phyloP scores from a whole-genome alignment of 2,797 vertebrate species.

The Sphenodon punctatus region DNA sequence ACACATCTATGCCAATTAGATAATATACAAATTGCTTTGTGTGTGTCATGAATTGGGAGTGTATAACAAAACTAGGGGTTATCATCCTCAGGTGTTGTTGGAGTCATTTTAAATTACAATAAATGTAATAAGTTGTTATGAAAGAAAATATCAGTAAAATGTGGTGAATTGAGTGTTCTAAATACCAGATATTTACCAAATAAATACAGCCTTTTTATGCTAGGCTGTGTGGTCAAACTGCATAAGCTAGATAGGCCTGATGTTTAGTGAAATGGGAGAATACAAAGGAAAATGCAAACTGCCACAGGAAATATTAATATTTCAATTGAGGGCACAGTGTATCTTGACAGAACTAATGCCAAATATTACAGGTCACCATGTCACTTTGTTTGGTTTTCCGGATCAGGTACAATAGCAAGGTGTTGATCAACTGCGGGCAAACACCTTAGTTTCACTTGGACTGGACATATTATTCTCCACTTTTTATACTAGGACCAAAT shows the following conservation, averaged over 20 bases:
- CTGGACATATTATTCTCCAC: background rate
- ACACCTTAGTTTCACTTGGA: constrained; percentile 18
- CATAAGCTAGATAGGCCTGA: background rate
- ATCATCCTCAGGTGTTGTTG: constrained; percentile 2
- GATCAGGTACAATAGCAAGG: background rate
- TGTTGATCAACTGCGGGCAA: background rate
- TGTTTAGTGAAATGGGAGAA: background rate
- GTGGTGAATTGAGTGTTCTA: constrained; percentile 7
- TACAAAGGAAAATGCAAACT: background rate
- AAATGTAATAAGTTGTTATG: background rate
- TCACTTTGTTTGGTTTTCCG: too few species aligned
- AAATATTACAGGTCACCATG: background rate
- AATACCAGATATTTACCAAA: background rate
- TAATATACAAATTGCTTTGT: constrained; percentile 40
- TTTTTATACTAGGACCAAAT: constrained; percentile 22
- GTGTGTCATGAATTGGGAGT: constrained; percentile 19
- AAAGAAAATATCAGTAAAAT: constrained; percentile 25
- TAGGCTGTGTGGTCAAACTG: background rate
- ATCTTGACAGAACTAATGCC: background rate
- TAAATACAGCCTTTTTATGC: background rate
- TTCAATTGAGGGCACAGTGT: background rate
- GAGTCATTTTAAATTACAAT: constrained; percentile 24
- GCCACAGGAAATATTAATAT: background rate
- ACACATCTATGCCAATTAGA: constrained; percentile 51
- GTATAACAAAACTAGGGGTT: constrained; percentile 38